Percentiles rank a stretch among this genome's conserved stretches.
Conservation (phyloP, 2,888 invertebrate genomes). For the Acrobasis repandana region DNA sequence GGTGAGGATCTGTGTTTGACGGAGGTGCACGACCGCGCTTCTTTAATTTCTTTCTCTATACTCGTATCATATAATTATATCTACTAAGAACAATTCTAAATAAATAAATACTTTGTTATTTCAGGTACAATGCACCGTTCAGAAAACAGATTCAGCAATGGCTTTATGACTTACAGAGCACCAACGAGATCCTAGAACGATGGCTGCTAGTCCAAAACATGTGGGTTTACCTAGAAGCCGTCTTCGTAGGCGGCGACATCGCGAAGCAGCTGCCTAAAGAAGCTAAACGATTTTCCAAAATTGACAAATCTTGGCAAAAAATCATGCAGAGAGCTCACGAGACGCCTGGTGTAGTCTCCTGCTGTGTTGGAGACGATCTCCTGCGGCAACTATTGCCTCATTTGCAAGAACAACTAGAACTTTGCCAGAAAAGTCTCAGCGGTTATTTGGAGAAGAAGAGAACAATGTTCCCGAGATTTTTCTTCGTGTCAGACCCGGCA, state of each 20-base stretch:
- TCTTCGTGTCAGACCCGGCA: constrained; percentile 97
- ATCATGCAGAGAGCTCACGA: constrained; percentile 98
- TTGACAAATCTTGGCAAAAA: constrained; percentile 99
- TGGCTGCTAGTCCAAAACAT: constrained; percentile 98
- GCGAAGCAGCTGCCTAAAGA: constrained; percentile 98
- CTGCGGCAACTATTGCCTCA: constrained; percentile 95
- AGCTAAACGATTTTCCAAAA: constrained; percentile 96
- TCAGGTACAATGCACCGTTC: constrained; percentile 97
- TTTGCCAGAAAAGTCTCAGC: constrained; percentile 98
- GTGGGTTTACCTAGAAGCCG: constrained; percentile 99
- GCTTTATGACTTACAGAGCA: constrained; percentile 96
- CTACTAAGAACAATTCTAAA: background rate
- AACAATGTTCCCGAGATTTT: constrained; percentile 96
- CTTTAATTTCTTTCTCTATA: too few species aligned
- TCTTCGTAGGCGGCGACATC: constrained; percentile 98
- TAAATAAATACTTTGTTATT: constrained; percentile 29
- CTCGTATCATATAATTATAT: too few species aligned
- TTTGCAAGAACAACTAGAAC: constrained; percentile 96
- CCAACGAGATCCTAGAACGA: constrained; percentile 97
- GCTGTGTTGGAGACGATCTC: constrained; percentile 98
- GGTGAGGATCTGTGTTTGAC: too few species aligned
- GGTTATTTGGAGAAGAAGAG: constrained; percentile 96
- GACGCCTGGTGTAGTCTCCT: constrained; percentile 96
- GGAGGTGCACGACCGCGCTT: too few species aligned
- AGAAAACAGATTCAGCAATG: constrained; percentile 98